phyloP scores from a whole-genome alignment of 2,797 vertebrate species.

The Chiloscyllium punctatum region DNA sequence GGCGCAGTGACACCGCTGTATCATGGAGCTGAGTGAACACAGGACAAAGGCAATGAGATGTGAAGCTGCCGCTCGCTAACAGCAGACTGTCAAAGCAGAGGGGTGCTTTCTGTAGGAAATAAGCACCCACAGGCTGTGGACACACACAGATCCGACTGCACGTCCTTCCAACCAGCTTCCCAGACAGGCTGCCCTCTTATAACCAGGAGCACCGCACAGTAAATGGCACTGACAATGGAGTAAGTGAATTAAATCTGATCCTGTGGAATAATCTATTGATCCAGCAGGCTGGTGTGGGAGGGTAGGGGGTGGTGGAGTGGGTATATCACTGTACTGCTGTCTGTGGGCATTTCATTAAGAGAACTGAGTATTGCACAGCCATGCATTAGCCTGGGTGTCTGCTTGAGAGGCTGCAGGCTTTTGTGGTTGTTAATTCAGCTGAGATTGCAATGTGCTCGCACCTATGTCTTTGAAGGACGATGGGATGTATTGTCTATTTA shows the following conservation, averaged over 20 bases:
- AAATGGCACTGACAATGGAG: slow-evolving; percentile 30
- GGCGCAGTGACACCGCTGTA: background rate
- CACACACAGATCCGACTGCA: background rate
- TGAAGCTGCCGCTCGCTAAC: slow-evolving; percentile 2
- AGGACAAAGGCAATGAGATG: slow-evolving; percentile 23
- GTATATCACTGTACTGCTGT: background rate
- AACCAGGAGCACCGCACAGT: background rate
- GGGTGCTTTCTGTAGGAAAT: background rate
- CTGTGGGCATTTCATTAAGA: background rate
- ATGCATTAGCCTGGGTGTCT: background rate
- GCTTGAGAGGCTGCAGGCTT: background rate
- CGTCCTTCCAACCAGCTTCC: background rate
- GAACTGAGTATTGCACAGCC: background rate
- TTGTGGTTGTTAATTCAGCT: background rate
- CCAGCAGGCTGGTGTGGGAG: background rate
- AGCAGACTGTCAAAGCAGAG: slow-evolving; percentile 8
- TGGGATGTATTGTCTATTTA: background rate
- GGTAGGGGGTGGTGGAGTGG: background rate
- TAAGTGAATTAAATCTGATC: slow-evolving; percentile 4
- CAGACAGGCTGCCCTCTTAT: background rate
- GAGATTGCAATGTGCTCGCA: slow-evolving; percentile 3
- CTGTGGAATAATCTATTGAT: background rate
- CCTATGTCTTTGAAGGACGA: background rate
- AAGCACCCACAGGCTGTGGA: slow-evolving; percentile 15
- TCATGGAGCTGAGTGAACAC: background rate